phyloP scores from a whole-genome alignment of 1,140 invertebrate species.

The Drosophila teissieri region DNA sequence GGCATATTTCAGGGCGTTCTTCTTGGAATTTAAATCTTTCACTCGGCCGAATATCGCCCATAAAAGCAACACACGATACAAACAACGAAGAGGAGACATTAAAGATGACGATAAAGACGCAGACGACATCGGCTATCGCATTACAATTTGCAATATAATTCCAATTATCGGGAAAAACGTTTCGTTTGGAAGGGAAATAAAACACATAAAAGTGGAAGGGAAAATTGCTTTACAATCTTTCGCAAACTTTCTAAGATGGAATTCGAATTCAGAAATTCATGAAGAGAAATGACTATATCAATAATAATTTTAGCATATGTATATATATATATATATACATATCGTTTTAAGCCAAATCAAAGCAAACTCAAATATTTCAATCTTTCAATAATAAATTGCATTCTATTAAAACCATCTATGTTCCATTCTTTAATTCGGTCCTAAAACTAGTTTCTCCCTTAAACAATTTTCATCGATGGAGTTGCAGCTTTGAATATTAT shows the following conservation, averaged over 20 bases:
- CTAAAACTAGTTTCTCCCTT: constrained; percentile 5
- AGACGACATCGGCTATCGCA: constrained; percentile 49
- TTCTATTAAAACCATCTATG: neutral
- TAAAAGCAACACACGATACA: constrained; percentile 41
- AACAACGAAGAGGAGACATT: constrained; percentile 1
- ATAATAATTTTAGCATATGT: neutral
- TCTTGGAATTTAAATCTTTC: constrained; percentile 71
- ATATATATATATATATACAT: neutral
- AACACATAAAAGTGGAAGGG: constrained; percentile 23
- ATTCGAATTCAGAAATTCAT: neutral
- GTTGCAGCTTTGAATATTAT: constrained; percentile 7
- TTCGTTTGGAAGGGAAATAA: constrained; percentile 37
- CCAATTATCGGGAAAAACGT: constrained; percentile 67
- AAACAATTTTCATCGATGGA: neutral
- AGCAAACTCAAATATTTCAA: neutral
- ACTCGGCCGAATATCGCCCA: constrained; percentile 68
- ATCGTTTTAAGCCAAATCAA: neutral
- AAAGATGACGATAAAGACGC: constrained; percentile 12
- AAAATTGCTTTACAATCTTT: constrained; percentile 16
- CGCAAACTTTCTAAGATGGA: neutral
- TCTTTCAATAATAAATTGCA: neutral
- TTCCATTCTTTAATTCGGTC: neutral
- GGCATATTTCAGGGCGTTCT: constrained; percentile 30
- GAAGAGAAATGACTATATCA: too few species aligned
- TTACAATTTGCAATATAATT: constrained; percentile 71